These are phyloP conservation scores for Chymomyza costata DNA, from an alignment of 1,140 invertebrate genomes.

Conservation along the genomic window DNA sequence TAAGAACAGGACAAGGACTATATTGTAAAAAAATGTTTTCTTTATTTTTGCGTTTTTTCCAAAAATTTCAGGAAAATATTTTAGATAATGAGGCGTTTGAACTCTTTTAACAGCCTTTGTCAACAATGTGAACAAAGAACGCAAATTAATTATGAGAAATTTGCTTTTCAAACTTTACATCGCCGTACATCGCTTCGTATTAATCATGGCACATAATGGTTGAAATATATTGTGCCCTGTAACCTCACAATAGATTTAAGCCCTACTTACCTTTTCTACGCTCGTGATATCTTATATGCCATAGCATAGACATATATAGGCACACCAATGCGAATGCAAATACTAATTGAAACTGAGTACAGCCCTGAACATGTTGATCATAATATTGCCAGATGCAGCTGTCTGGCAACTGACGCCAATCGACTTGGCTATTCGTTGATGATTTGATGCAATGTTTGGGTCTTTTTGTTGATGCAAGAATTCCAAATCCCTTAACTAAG, in stretches of 20 bases:
- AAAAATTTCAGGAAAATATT: no score
- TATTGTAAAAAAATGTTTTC: no score
- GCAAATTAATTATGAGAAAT: no score
- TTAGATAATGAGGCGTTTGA: no score
- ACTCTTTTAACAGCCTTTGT: no score
- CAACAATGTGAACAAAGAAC: no score
- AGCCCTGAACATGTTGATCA: conserved; percentile 33
- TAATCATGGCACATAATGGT: not conserved
- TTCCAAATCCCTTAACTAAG: conserved; percentile 19
- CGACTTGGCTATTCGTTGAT: conserved; percentile 13
- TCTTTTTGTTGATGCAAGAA: conserved; percentile 47
- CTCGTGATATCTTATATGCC: not conserved
- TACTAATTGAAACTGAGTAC: conserved; percentile 39
- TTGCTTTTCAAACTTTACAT: no score
- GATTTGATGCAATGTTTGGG: conserved; percentile 51
- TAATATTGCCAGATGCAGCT: conserved; percentile 8
- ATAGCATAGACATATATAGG: conserved; percentile 20
- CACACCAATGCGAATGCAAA: conserved; percentile 28
- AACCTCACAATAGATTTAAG: no score
- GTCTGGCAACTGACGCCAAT: not conserved
- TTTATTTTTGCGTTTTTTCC: no score
- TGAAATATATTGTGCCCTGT: not conserved
- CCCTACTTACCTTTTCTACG: no score
- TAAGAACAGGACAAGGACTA: no score
- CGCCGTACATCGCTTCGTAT: no score